Conservation (phyloP, 1,140 invertebrate species). For the Penaeus vannamei region DNA sequence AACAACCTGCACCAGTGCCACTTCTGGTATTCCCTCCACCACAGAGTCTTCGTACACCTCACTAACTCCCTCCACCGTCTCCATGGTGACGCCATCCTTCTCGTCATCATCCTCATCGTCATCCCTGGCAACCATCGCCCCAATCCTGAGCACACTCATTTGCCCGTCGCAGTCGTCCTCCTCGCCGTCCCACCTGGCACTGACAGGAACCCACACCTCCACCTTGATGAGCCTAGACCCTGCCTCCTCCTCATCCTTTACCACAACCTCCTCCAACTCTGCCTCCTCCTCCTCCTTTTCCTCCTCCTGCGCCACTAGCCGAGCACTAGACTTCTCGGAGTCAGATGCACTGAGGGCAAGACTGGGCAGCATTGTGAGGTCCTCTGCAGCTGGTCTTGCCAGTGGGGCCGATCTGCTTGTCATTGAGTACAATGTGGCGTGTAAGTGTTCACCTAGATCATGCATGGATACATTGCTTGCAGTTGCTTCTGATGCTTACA, state of each 20-base stretch:
- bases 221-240: no score
- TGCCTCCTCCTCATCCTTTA: conserved; percentile 16
- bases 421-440: conserved; percentile 56
- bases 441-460: conserved; percentile 58
- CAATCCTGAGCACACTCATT: no score
- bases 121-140: neutral
- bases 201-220: no score
- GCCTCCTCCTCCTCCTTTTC: conserved; percentile 46
- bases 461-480: neutral
- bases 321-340: conserved; percentile 74
- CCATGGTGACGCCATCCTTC: neutral
- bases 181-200: no score
- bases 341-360: conserved; percentile 77
- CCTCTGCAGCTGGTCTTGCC: conserved; percentile 72
- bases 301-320: conserved; percentile 41
- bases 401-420: conserved; percentile 67
- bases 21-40: conserved; percentile 35
- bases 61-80: conserved; percentile 41
- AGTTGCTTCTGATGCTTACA: no score
- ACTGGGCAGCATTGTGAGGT: conserved; percentile 79
- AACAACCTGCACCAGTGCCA: conserved; percentile 31
- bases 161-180: no score
- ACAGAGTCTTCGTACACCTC: neutral
- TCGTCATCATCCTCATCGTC: neutral
- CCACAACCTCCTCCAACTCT: conserved; percentile 5